A percentile compares a stretch with the other conserved stretches of the same genome.
Conservation (phyloP, 92 coral and sea anemone species). For the Porites evermanni region DNA sequence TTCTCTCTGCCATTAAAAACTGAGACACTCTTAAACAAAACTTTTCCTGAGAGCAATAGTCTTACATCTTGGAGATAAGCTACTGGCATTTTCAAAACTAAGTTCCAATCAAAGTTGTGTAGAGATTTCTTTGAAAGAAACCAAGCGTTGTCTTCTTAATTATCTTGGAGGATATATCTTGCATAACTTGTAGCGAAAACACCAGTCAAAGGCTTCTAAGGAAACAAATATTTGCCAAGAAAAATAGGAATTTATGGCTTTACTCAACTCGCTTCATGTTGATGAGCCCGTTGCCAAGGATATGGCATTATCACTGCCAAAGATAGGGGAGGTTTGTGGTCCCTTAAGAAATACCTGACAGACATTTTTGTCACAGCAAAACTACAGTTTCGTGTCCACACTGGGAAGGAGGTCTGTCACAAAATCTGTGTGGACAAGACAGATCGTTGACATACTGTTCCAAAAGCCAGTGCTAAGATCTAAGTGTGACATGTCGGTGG, state of each 20-base stretch:
- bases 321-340: conserved; percentile 37
- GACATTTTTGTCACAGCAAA: conserved; percentile 31
- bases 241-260: background rate
- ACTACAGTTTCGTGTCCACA: conserved; percentile 28
- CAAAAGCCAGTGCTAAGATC: conserved; percentile 26
- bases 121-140: no score
- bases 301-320: conserved; percentile 20
- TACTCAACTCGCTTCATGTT: conserved; percentile 29
- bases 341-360: conserved; percentile 8
- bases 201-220: conserved; percentile 18
- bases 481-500: conserved; percentile 20
- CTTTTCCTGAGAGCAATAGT: background rate
- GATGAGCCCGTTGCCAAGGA: conserved; percentile 29
- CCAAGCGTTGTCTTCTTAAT: conserved; percentile 12
- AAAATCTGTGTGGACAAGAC: conserved; percentile 30
- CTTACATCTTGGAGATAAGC: conserved; percentile 20
- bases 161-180: conserved; percentile 29
- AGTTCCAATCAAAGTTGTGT: no score
- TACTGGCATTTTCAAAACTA: background rate
- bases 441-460: conserved; percentile 4
- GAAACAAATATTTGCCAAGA: conserved; percentile 12
- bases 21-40: background rate
- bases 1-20: conserved; percentile 11
- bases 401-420: conserved; percentile 43
- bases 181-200: conserved; percentile 30